Base-by-base conservation (phyloP, 2,888 invertebrate genomes). In the Ormyrus pomaceus region DNA sequence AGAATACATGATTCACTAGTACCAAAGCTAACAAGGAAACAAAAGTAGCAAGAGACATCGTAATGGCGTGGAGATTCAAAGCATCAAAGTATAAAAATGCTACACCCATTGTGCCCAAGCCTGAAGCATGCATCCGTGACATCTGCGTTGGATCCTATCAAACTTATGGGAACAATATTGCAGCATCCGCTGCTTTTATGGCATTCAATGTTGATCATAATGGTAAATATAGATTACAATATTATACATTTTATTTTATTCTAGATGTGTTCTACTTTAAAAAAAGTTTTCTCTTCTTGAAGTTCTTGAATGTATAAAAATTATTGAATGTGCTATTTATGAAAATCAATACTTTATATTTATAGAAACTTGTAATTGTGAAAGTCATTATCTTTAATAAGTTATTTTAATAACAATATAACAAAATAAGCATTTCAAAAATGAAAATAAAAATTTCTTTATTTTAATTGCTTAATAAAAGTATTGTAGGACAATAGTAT, bases 21-120 rank as follows among this genome's bases (percentile, higher is more conserved):
- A 74, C 77, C 83, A 81, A 79, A 83, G 74, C 62, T 82, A 71
- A 81, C 71, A 73, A 75, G 66, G 77, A 82, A 79, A 61, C 70
- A 84, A 81, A 79, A 79, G 80, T 74, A 78, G 58, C 69, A 81
- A 79, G 83, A 82, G 82, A 78, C 72, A 82, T 82, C 84, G 91
- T 86, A 83, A 97, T 97, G 97, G 96, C 97, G 91, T 97, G 97
- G 96, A 94, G 98, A 92, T 98, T 98, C 92, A 98, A 98, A 93
- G 97, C 97, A 90, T 98, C 98, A 83, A 99, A 99, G 92, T 99
- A 97, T 92, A 99, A 98, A 94, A 99, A 99, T 95, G 97, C 98
- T 83, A 96, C 97, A 85, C 98, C 98, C 62, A 97, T 98, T 88
- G 95, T 97, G 88, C 98, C 98, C 58, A 98, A 98, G 91, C 97